Evolutionary conservation across 2,797 vertebrate genomes (phyloP).

Genomic region (Enoplosus armatus): DNA sequence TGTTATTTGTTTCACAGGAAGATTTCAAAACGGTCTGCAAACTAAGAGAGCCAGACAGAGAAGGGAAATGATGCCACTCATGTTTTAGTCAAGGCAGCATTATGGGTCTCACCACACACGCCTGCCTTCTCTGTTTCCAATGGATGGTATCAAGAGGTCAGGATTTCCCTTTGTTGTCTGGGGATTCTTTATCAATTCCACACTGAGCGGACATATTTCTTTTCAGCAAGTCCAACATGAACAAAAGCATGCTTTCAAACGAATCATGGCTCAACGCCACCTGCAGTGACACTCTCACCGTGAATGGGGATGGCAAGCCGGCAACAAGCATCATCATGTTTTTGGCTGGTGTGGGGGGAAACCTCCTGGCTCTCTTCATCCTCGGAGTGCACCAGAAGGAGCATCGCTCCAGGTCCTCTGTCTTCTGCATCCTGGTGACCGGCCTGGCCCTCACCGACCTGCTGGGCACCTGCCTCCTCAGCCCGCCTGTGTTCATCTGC

Average conservation of each 20-base stretch:
- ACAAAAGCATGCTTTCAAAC: conserved; percentile 65
- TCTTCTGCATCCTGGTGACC: conserved; percentile 92
- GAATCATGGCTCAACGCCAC: conserved; percentile 68
- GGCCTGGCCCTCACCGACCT: conserved; percentile 92
- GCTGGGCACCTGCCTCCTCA: conserved; percentile 91
- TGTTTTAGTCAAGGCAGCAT: not conserved
- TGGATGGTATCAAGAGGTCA: conserved; percentile 37
- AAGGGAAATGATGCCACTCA: not conserved
- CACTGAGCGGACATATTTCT: conserved; percentile 18
- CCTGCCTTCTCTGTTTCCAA: conserved; percentile 12
- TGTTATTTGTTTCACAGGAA: conserved; percentile 29
- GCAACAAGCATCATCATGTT: conserved; percentile 89
- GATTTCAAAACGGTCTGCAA: not conserved
- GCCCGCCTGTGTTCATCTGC: conserved; percentile 90
- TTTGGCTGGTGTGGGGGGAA: conserved; percentile 88
- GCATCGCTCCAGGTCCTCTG: conserved; percentile 84
- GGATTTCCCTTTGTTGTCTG: conserved; percentile 9
- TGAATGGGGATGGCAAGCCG: conserved; percentile 75
- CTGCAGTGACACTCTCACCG: conserved; percentile 38
- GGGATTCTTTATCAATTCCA: not conserved
- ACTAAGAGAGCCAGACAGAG: not conserved
- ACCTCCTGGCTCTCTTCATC: conserved; percentile 90
- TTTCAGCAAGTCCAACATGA: conserved; percentile 17
- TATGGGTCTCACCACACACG: conserved; percentile 27
- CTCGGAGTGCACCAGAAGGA: conserved; percentile 86